A percentile compares a stretch with the other conserved stretches of the same genome.
Evolutionary conservation across 2,888 invertebrate species (phyloP).

Genomic region (Stegana nigrithorax): DNA sequence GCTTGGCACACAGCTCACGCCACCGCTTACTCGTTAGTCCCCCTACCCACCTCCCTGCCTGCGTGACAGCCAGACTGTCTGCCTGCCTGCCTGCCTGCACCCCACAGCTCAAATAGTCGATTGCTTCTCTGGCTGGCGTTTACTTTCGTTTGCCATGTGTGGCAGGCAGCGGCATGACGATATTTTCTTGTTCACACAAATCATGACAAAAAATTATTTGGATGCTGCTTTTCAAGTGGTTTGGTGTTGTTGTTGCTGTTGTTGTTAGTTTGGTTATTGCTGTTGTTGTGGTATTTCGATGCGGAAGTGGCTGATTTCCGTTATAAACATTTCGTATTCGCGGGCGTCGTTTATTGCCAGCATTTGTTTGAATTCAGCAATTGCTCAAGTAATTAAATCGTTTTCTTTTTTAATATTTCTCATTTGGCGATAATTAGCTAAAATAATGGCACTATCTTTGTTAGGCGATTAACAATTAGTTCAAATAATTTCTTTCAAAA

Average conservation of each 20-base stretch:
- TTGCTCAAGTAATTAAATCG: no score
- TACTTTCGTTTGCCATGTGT: neutral
- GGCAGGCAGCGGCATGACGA: neutral
- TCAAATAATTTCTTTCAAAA: no score
- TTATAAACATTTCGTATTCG: neutral
- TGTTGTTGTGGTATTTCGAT: neutral
- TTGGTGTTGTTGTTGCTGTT: slow-evolving; percentile 17
- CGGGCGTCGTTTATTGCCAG: neutral
- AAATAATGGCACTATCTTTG: no score
- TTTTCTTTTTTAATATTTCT: no score
- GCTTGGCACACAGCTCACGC: no score
- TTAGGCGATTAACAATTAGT: no score
- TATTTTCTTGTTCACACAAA: neutral
- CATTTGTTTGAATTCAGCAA: neutral
- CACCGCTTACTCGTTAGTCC: no score
- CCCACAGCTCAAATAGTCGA: no score
- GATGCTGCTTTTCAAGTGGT: slow-evolving; percentile 3
- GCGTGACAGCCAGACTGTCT: neutral
- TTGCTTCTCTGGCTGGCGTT: neutral
- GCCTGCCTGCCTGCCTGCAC: no score
- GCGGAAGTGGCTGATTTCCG: slow-evolving; percentile 12
- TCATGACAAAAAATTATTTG: neutral
- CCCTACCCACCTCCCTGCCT: neutral
- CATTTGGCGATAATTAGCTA: no score
- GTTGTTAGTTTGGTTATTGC: neutral